A percentile compares a stretch with the other conserved stretches of the same genome.
Evolutionary conservation across 2,113 vertebrate genomes (phyloP).

Genomic region (Neolamprologus brichardi): DNA sequence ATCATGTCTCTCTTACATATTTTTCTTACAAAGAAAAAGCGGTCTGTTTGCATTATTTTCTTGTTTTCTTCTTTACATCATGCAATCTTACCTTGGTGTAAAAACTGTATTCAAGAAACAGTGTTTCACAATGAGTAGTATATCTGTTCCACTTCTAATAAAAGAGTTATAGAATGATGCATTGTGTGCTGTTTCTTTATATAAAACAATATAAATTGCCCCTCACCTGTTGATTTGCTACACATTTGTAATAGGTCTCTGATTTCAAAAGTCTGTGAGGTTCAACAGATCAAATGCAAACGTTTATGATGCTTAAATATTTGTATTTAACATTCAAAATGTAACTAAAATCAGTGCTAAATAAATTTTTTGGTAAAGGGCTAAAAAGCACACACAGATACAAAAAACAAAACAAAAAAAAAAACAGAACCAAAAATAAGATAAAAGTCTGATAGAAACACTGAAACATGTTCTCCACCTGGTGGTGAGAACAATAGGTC

Average conservation of each 20-base stretch:
- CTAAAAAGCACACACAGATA: background rate
- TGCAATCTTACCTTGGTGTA: background rate
- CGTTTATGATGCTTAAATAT: background rate
- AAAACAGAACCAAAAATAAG: background rate
- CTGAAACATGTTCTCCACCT: constrained; percentile 1
- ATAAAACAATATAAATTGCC: background rate
- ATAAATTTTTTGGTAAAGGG: background rate
- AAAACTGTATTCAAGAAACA: background rate
- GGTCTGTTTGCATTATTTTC: fast-evolving
- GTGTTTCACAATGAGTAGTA: background rate
- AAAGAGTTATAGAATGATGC: background rate
- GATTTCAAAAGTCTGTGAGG: background rate
- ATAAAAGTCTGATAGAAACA: background rate
- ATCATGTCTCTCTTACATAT: background rate
- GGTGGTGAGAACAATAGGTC: background rate
- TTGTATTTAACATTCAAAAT: background rate
- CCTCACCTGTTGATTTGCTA: background rate
- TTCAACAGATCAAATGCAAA: background rate
- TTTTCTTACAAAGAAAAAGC: background rate
- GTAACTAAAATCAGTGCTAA: background rate
- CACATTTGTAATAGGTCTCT: background rate
- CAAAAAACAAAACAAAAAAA: fast-evolving
- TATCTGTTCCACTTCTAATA: background rate
- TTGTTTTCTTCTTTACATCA: background rate
- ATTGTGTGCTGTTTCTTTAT: background rate